Percentiles rank a stretch among this genome's conserved stretches.
phyloP scores from a whole-genome alignment of 2,113 vertebrate genomes.

The Setophaga kirtlandii region DNA sequence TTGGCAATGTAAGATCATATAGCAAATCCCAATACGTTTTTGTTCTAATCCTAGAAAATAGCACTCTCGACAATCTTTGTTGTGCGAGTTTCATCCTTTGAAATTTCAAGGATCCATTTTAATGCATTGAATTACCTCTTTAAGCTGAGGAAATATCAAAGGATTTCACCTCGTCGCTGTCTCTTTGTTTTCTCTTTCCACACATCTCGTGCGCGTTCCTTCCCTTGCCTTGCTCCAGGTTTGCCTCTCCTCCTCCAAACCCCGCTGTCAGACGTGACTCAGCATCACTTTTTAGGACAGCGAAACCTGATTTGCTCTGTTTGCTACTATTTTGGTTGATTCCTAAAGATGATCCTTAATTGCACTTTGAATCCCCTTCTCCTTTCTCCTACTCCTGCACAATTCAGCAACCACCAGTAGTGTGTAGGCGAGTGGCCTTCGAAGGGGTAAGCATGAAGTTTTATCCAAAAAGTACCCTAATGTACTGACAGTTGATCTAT shows the following conservation, averaged over 20 bases:
- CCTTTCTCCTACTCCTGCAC: not conserved
- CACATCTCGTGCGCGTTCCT: not conserved
- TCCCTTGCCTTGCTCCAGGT: not conserved
- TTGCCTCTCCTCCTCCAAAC: not conserved
- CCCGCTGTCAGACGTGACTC: not conserved
- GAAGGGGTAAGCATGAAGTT: constrained; percentile 50
- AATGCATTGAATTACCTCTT: constrained; percentile 40
- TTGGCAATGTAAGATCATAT: not conserved
- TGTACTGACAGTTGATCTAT: constrained; percentile 63
- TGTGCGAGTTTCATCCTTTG: constrained; percentile 63
- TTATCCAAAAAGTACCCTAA: constrained; percentile 57
- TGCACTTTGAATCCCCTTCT: not conserved
- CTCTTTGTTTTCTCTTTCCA: constrained; percentile 60
- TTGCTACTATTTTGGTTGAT: not conserved
- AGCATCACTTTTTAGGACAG: not conserved
- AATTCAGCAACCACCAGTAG: constrained; percentile 23
- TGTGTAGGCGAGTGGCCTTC: constrained; percentile 46
- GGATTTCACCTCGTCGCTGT: constrained; percentile 13
- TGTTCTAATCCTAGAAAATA: constrained; percentile 65
- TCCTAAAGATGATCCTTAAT: constrained; percentile 8
- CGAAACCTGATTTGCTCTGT: not conserved
- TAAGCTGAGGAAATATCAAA: constrained; percentile 53
- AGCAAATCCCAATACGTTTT: constrained; percentile 37
- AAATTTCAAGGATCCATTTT: constrained; percentile 54
- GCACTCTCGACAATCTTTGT: constrained; percentile 56